Evolutionary conservation across 2,888 invertebrate species (phyloP).

Genomic region (Ophioninae sp.): DNA sequence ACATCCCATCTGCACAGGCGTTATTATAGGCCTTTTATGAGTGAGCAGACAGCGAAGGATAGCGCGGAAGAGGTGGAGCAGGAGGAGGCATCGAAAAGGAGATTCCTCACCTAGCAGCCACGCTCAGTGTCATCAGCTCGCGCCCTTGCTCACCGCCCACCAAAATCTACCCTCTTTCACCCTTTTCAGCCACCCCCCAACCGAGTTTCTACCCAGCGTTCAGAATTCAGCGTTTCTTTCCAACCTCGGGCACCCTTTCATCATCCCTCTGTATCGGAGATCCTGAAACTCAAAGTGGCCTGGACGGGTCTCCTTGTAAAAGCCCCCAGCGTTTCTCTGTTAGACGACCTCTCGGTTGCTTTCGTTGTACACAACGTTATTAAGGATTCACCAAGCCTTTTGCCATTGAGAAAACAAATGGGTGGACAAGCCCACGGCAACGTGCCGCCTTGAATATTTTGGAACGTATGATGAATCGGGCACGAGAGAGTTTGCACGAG

Average conservation of each 20-base stretch:
- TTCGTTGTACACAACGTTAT: constrained; percentile 47
- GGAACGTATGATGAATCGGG: constrained; percentile 60
- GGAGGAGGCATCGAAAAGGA: constrained; percentile 15
- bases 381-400: constrained; percentile 26
- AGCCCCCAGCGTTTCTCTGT: constrained; percentile 10
- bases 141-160: constrained; percentile 16
- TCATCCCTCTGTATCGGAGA: constrained; percentile 9
- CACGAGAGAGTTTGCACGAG: constrained; percentile 38
- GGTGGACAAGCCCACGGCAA: constrained; percentile 5
- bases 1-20: constrained; percentile 75
- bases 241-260: background rate
- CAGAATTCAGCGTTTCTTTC: constrained; percentile 61
- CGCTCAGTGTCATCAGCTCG: constrained; percentile 27
- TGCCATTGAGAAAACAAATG: constrained; percentile 13
- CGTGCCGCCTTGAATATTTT: constrained; percentile 44
- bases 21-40: constrained; percentile 74
- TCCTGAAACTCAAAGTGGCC: constrained; percentile 48
- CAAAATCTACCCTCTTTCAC: constrained; percentile 9
- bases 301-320: constrained; percentile 13
- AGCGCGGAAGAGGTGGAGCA: constrained; percentile 6
- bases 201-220: constrained; percentile 1
- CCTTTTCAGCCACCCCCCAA: constrained; percentile 27
- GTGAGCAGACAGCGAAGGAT: constrained; percentile 64
- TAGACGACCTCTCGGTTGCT: constrained; percentile 46
- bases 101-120: constrained; percentile 19